Percentiles rank a stretch among this genome's conserved stretches.
phyloP scores from a whole-genome alignment of 2,888 invertebrate species.

The Unio delphinus region DNA sequence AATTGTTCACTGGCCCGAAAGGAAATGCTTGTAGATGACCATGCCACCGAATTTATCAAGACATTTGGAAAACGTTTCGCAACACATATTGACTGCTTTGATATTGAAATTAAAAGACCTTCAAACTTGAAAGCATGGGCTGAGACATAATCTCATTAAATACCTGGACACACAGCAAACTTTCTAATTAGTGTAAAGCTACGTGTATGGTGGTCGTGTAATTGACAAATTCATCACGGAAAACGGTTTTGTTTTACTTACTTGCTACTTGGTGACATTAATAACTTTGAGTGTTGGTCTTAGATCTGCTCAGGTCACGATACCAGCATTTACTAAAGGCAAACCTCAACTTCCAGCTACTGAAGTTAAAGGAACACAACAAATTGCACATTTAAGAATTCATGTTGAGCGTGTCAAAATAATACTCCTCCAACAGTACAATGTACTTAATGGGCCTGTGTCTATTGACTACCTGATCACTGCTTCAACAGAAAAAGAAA shows the following conservation, averaged over 20 bases:
- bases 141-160: slow-evolving; percentile 43
- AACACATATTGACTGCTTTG: slow-evolving; percentile 34
- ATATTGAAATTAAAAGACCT: slow-evolving; percentile 28
- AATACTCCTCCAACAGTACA: slow-evolving; percentile 36
- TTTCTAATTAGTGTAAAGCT: slow-evolving; percentile 48
- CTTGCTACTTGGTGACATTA: slow-evolving; percentile 30
- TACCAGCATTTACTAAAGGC: slow-evolving; percentile 36
- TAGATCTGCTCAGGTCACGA: slow-evolving; percentile 29
- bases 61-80: slow-evolving; percentile 21
- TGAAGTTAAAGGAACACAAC: no score
- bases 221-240: slow-evolving; percentile 50
- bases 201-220: slow-evolving; percentile 44
- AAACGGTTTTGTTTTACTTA: slow-evolving; percentile 26
- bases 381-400: no score
- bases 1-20: slow-evolving; percentile 24
- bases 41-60: slow-evolving; percentile 22
- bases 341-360: no score
- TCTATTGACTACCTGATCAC: slow-evolving; percentile 21
- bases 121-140: slow-evolving; percentile 28
- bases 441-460: slow-evolving; percentile 22
- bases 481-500: slow-evolving; percentile 15
- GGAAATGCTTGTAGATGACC: slow-evolving; percentile 17
- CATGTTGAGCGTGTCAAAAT: no score
- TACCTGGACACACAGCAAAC: slow-evolving; percentile 43
- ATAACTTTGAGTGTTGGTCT: slow-evolving; percentile 29